Evolutionary conservation across 2,888 invertebrate species (phyloP).

Genomic region (Brachynemurus nebulosus): DNA sequence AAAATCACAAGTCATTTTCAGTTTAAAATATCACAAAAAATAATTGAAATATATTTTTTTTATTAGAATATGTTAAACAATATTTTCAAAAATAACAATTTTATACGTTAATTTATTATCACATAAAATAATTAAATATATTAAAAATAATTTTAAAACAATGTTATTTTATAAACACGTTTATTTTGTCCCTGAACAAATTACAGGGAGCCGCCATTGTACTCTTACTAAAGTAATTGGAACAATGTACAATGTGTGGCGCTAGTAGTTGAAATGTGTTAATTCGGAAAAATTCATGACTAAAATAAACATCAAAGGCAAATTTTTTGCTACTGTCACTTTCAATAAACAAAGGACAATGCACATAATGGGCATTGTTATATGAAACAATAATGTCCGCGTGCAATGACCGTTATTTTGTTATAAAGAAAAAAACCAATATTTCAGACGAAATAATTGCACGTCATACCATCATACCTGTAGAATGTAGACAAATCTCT

Average conservation of each 20-base stretch:
- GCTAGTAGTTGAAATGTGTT: conserved; percentile 3
- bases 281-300: conserved; percentile 2
- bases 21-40: conserved; percentile 3
- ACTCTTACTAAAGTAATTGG: conserved; percentile 1
- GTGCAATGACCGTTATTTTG: too few species aligned
- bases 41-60: neutral
- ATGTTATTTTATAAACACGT: conserved; percentile 7
- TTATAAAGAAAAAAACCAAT: neutral
- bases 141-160: neutral
- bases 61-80: neutral
- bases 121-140: neutral
- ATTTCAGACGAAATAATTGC: neutral
- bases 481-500: conserved; percentile 5
- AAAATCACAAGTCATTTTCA: conserved; percentile 11
- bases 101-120: neutral
- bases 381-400: too few species aligned
- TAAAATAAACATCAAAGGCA: conserved; percentile 1
- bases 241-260: conserved; percentile 6
- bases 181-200: conserved; percentile 2
- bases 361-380: too few species aligned
- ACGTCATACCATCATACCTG: conserved; percentile 6
- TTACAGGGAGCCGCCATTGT: conserved; percentile 9
- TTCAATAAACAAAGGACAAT: too few species aligned
- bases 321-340: too few species aligned
- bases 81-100: neutral